These are phyloP conservation scores for Ceriagrion tenellum DNA, from an alignment of 2,888 invertebrate species.

Conservation along the genomic window DNA sequence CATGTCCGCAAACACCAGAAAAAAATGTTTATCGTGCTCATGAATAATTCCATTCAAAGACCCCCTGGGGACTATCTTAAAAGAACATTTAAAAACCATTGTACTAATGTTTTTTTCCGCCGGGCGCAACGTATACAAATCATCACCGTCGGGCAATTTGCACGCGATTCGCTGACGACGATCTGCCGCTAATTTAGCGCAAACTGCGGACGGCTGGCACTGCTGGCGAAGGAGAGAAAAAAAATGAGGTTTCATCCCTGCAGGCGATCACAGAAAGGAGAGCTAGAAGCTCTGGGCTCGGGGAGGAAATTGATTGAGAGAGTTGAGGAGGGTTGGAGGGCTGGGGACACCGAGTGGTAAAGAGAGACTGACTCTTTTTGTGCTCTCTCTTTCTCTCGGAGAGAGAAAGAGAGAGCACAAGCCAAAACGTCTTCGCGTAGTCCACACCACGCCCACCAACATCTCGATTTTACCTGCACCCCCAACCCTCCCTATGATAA, in stretches of 20 bases:
- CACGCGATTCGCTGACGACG: background rate
- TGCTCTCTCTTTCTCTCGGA: no score
- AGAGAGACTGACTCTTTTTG: background rate
- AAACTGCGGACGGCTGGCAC: background rate
- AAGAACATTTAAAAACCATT: background rate
- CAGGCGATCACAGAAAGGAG: background rate
- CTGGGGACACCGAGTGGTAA: background rate
- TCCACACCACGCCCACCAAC: background rate
- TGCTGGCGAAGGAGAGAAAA: background rate
- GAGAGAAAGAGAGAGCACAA: no score
- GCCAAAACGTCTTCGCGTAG: no score
- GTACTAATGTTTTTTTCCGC: background rate
- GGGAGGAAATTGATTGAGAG: background rate
- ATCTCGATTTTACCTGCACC: background rate
- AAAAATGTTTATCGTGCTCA: background rate
- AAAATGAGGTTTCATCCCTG: background rate
- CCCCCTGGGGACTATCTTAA: background rate
- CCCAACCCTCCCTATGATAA: background rate
- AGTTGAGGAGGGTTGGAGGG: background rate
- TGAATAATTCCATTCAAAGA: background rate
- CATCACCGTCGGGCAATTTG: background rate
- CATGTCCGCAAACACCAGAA: background rate
- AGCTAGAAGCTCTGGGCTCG: background rate
- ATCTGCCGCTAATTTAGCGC: background rate
- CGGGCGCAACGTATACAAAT: background rate